Base-by-base conservation (phyloP, 1,140 invertebrate genomes). In the Cydia strobilella region DNA sequence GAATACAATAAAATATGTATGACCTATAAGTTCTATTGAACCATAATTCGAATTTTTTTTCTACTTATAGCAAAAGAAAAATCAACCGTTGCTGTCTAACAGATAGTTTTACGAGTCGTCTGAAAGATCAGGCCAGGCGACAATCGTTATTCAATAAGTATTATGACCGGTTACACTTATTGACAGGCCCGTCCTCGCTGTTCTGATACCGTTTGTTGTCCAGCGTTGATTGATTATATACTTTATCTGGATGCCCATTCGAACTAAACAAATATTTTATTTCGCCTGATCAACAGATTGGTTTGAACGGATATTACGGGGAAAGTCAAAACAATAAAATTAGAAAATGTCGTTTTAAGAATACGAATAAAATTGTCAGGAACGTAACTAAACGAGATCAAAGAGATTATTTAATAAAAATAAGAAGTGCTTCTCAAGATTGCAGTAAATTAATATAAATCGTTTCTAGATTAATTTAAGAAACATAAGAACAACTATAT, bases 161-260 rank as follows among this genome's bases (percentile, higher is more conserved):
- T 73, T 72, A 72, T 63, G 23, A 66, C 72, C 76, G 72, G 75
- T 82, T 78, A 79, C 79, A 73, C 79, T 78, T 77, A 65, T 79
- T 77, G 75, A 75, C 42, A 74, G 74, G 63, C 77, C 73, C 75
- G 76, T 39, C 35, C 27, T 6, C 65, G 65, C 65, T 12, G 1
- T 18, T n/a, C 15, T 9, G 31, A 42, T 66, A 69, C 3, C 31
- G 31, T 69, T 69, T 69, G 65, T 69, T 69, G 65, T 69, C 31
- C 31, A 39, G 0, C 65, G 27, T 20, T 69, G 65, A 69, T 69
- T 69, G 65, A 69, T 69, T 69, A 39, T 15, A 35, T 69, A 69
- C 18, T 69, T 69, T 69, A 69, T 39, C 65, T 69, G 35, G 31
- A 69, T 69, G 42, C 42, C 31, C 15, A 69, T 18, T 35, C 31